Conservation (phyloP, 92 coral and sea anemone species). For the Umimayanthus chanpuru region DNA sequence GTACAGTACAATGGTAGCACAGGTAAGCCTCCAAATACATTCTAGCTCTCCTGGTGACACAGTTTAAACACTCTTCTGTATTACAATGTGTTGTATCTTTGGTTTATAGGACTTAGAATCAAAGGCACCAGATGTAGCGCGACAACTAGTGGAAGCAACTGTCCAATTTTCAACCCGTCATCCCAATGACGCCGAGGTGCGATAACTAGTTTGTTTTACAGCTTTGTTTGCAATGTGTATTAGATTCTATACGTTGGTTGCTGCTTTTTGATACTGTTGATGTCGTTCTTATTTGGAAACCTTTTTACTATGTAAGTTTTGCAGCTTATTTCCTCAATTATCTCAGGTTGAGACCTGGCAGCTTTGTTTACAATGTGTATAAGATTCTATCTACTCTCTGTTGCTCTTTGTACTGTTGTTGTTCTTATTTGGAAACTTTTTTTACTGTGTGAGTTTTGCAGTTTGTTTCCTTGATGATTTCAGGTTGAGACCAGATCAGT, state of each 20-base stretch:
- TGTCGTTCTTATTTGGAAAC: too few species aligned
- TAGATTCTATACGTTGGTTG: too few species aligned
- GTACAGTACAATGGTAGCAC: conserved; percentile 35
- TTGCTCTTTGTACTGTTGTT: too few species aligned
- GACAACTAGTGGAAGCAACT: conserved; percentile 6
- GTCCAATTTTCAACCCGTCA: background rate
- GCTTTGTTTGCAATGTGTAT: too few species aligned
- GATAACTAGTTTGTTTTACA: background rate
- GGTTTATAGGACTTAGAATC: conserved; percentile 7
- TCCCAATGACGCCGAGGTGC: conserved; percentile 13
- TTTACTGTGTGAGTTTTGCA: background rate
- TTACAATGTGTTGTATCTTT: background rate
- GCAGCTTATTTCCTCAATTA: background rate
- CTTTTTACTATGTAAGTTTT: background rate
- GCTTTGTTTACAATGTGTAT: too few species aligned
- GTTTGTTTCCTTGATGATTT: conserved; percentile 8
- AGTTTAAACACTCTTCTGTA: background rate
- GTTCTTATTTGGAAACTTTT: too few species aligned
- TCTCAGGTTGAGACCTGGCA: conserved; percentile 45
- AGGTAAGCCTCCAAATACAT: conserved; percentile 22
- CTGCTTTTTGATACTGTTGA: too few species aligned
- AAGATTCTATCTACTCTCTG: too few species aligned
- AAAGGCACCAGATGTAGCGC: conserved; percentile 5
- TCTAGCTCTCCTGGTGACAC: background rate
- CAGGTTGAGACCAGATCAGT: conserved; percentile 51